phyloP scores from a whole-genome alignment of 2,888 invertebrate genomes.

The Phyllotreta striolata region DNA sequence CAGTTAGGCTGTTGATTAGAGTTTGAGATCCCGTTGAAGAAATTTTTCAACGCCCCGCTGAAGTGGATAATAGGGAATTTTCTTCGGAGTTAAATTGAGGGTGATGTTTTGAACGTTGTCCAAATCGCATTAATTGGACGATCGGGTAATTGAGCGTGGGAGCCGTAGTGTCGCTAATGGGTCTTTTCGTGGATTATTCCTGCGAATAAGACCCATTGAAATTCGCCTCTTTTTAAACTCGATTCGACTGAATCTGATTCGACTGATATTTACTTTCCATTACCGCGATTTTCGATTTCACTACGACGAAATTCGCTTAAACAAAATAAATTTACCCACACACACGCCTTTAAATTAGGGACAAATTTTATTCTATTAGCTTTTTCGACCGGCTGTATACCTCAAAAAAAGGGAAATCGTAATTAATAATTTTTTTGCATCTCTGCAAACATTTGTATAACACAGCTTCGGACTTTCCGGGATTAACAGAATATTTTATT shows the following conservation, averaged over 20 bases:
- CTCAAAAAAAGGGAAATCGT: constrained; percentile 1
- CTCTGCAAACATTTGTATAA: constrained; percentile 16
- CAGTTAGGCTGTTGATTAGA: not conserved
- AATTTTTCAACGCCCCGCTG: not conserved
- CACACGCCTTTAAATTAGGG: not conserved
- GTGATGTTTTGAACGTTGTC: constrained; percentile 19
- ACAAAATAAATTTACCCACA: too few species aligned
- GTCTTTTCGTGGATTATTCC: constrained; percentile 15
- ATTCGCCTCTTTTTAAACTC: not conserved
- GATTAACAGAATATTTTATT: constrained; percentile 22
- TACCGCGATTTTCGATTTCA: not conserved
- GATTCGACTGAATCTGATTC: too few species aligned
- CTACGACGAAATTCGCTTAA: too few species aligned
- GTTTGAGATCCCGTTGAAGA: not conserved
- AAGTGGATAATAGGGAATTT: constrained; percentile 15
- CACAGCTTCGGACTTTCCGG: constrained; percentile 7
- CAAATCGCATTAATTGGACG: constrained; percentile 18
- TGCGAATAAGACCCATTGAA: not conserved
- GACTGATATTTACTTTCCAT: not conserved
- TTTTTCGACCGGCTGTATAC: not conserved
- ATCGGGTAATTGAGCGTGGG: constrained; percentile 6
- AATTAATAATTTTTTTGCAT: constrained; percentile 1
- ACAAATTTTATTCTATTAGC: not conserved
- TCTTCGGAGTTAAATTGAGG: constrained; percentile 18
- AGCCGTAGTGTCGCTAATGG: constrained; percentile 9